These are phyloP conservation scores for Neodontobutis hainanensis DNA, from an alignment of 2,113 vertebrate species.

Conservation along the genomic window DNA sequence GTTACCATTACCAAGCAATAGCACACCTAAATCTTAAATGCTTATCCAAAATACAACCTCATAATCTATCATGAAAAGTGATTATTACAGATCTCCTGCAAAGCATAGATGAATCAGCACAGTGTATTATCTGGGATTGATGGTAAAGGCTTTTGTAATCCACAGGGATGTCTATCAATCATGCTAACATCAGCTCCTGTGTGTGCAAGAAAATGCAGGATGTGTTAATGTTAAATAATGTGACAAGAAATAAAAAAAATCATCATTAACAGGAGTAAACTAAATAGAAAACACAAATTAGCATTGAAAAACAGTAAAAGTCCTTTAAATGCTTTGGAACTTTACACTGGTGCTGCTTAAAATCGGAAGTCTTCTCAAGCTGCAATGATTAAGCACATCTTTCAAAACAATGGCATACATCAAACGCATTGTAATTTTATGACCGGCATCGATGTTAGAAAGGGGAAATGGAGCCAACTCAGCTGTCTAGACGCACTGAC, in stretches of 20 bases:
- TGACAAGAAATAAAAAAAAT: not conserved
- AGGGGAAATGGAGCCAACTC: conserved; percentile 43
- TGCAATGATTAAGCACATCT: conserved; percentile 9
- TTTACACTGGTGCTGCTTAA: conserved; percentile 3
- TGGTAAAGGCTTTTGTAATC: conserved; percentile 41
- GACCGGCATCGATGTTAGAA: conserved; percentile 12
- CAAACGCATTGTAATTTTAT: conserved; percentile 28
- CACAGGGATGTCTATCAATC: conserved; percentile 39
- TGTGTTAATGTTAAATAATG: conserved; percentile 8
- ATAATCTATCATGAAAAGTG: conserved; percentile 50
- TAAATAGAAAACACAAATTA: not conserved
- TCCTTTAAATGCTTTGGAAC: conserved; percentile 1
- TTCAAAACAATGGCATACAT: conserved; percentile 33
- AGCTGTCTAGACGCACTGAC: conserved; percentile 53
- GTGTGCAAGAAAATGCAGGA: conserved; percentile 21
- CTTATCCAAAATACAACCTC: conserved; percentile 34
- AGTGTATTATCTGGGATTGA: conserved; percentile 33
- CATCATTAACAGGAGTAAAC: not conserved
- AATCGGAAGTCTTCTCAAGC: conserved; percentile 10
- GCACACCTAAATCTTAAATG: conserved; percentile 17
- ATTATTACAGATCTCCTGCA: conserved; percentile 41
- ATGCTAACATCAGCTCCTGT: conserved; percentile 34
- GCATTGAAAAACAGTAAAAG: not conserved
- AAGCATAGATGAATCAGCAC: conserved; percentile 41
- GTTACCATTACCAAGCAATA: conserved; percentile 7